Evolutionary conservation across 2,888 invertebrate species (phyloP), one percentile per base, ranked within the genome.

Genomic region (Flabesymbios commensalis): DNA sequence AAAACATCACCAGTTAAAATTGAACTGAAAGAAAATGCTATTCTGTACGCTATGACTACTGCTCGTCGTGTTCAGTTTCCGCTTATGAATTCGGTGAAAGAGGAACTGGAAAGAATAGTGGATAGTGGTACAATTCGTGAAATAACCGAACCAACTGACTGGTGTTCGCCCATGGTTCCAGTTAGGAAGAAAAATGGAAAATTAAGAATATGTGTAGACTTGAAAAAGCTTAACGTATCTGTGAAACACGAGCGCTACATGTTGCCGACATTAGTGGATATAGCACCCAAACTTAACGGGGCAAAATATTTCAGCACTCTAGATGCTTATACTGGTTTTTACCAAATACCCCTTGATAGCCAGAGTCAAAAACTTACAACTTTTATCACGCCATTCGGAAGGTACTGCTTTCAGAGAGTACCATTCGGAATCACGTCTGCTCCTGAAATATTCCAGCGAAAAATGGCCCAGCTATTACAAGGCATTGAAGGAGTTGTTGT

Each of bases 401-500:
- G 57, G 24, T 57, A 33, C 28, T 32, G 49, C 24, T 57, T 57
- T 29, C 3, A 36, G 3, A 10, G 51, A 24, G 22, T 57, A 4
- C 49, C 57, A 14, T 57, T 52, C 45, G 57, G 49, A 2, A 57
- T 57, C 31, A 10, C 36, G 14, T 7, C 3, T 5, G 57, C 57
- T 3, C 32, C 36, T 22, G 57, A 57, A 51, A 57, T 52, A 14
- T 57, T 52, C 39, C 49, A 51, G 49, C 31, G 48, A 3, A 36
- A 26, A 22, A 57, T 52, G 39, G 22, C 36, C 3, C 24, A 57
- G n/a, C 3, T 52, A 2, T 33, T 57, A 4, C 3, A 36, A 36
- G 49, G 39, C 36, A 10, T 57, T 4, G n/a, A n/a, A n/a, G n/a
- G n/a, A n/a, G 26, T 14, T 28, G 49, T 32, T 39, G 57, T 57